Evolutionary conservation across 2,888 invertebrate genomes (phyloP), one percentile per base, ranked within the genome.

Genomic region (Deladenus siricidicola): DNA sequence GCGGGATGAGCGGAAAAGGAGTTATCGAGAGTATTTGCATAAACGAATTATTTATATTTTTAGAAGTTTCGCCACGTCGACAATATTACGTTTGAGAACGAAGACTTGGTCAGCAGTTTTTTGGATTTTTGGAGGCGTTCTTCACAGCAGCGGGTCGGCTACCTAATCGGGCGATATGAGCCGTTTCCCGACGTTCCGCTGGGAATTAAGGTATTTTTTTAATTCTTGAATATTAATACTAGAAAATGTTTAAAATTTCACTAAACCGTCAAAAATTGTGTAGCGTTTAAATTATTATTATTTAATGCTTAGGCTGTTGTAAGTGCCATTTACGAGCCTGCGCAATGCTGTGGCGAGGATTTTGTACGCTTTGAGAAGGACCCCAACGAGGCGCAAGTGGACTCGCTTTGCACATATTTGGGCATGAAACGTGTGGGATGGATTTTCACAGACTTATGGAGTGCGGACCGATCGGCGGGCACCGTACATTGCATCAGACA

Each of bases 241-340:
- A n/a, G n/a, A n/a, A n/a, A n/a, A n/a, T n/a, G n/a, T n/a, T n/a
- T n/a, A n/a, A n/a, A n/a, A n/a, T n/a, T n/a, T n/a, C n/a, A n/a
- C n/a, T n/a, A n/a, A n/a, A n/a, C n/a, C n/a, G n/a, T n/a, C n/a
- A n/a, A n/a, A n/a, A n/a, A n/a, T n/a, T n/a, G n/a, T n/a, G n/a
- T n/a, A n/a, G n/a, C n/a, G n/a, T n/a, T n/a, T n/a, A 34, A 34
- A 10, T 34, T 34, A 34, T 34, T 34, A n/a, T n/a, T n/a, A n/a
- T n/a, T 34, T 34, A 34, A 34, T 34, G 14, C 39, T 34, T 34
- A 34, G 85, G 90, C 91, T 48, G 87, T 87, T 65, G 90, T 93
- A 51, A 85, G 87, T 44, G 90, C 90, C 58, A 91, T 99, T 72
- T 98, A 98, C 82, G 98, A 98, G 83, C 98, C 98, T 54, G 90